These are phyloP conservation scores for Condylostylus longicornis DNA, from an alignment of 1,140 invertebrate genomes.

Conservation along the genomic window DNA sequence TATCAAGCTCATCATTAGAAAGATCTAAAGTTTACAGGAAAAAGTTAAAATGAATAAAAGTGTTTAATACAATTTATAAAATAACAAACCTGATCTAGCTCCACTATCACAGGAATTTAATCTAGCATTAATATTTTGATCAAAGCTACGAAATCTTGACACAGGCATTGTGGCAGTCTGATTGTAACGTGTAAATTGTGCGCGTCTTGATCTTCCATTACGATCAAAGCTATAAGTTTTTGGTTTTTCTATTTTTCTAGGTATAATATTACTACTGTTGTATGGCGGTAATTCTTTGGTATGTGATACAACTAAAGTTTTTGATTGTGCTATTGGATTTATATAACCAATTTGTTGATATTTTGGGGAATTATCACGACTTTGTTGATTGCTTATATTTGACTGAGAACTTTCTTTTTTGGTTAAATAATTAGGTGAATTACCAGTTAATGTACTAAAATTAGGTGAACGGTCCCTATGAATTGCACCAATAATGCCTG, in stretches of 20 bases:
- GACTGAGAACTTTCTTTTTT: slow-evolving; percentile 21
- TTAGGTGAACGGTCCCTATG: slow-evolving; percentile 22
- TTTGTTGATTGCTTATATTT: slow-evolving; percentile 19
- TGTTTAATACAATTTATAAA: neutral
- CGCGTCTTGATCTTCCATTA: slow-evolving; percentile 16
- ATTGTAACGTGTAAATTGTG: slow-evolving; percentile 19
- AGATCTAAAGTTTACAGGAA: slow-evolving; percentile 17
- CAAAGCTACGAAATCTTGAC: slow-evolving; percentile 29
- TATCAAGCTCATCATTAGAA: slow-evolving; percentile 29
- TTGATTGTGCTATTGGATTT: too few relatives aligned
- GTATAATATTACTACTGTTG: slow-evolving; percentile 17
- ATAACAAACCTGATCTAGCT: slow-evolving; percentile 25
- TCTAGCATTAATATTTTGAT: slow-evolving; percentile 23
- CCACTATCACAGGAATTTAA: slow-evolving; percentile 31
- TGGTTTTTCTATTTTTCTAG: neutral
- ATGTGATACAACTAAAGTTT: too few relatives aligned
- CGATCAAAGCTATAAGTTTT: neutral
- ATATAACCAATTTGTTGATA: slow-evolving; percentile 18
- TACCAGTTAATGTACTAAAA: slow-evolving; percentile 26
- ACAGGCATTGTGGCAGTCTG: slow-evolving; percentile 13
- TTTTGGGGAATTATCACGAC: slow-evolving; percentile 26
- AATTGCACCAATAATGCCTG: slow-evolving; percentile 12
- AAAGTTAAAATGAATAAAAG: neutral
- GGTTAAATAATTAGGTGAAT: slow-evolving; percentile 28
- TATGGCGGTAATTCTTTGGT: slow-evolving; percentile 26